phyloP scores from a whole-genome alignment of 2,113 vertebrate genomes.

The Malurus elegans region DNA sequence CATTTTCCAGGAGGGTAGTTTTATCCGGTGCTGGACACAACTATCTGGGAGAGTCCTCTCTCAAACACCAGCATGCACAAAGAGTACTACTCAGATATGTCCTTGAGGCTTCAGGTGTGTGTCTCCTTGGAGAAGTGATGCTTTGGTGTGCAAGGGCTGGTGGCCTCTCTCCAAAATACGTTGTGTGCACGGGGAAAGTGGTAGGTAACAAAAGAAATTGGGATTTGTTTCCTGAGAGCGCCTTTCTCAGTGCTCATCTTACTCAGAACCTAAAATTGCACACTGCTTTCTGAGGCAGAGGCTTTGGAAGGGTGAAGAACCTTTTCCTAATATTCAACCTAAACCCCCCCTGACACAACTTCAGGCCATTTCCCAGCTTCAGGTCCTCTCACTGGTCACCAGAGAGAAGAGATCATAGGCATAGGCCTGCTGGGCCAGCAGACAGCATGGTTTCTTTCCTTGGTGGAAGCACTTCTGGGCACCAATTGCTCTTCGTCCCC shows the following conservation, averaged over 20 bases:
- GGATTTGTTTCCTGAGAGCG: neutral
- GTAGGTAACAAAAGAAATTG: neutral
- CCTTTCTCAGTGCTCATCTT: neutral
- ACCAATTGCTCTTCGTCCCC: rapidly evolving
- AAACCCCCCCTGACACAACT: neutral
- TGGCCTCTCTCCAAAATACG: neutral
- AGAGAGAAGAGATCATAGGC: neutral
- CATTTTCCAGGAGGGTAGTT: neutral
- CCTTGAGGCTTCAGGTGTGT: neutral
- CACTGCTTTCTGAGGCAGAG: neutral
- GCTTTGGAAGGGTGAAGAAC: neutral
- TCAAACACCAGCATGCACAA: neutral
- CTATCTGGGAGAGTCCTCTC: neutral
- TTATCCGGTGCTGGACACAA: neutral
- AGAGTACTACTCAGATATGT: neutral
- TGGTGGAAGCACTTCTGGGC: neutral
- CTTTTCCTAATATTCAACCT: neutral
- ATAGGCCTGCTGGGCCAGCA: no score
- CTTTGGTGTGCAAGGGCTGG: neutral
- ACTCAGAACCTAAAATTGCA: neutral
- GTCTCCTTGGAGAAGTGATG: neutral
- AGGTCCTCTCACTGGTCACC: neutral
- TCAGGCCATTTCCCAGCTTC: neutral
- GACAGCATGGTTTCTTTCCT: neutral
- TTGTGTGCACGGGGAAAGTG: neutral